Percentiles rank a stretch among this genome's conserved stretches.
phyloP scores from a whole-genome alignment of 2,797 vertebrate genomes.

The Pipistrellus pygmaeus region DNA sequence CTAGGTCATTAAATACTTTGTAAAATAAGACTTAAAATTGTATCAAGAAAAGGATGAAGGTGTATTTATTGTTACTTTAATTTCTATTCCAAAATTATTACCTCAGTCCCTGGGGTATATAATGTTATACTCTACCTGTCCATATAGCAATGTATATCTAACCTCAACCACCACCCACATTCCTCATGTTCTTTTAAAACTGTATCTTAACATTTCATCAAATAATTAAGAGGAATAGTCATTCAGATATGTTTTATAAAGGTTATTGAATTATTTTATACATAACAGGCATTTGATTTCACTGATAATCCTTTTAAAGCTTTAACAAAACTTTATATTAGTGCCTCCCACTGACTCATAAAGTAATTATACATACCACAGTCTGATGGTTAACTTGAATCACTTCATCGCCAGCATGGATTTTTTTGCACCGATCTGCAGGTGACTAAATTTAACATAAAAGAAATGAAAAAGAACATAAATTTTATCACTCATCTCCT shows the following conservation, averaged over 20 bases:
- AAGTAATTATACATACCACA: constrained; percentile 94
- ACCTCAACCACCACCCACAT: constrained; percentile 13
- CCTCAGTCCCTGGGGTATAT: background rate
- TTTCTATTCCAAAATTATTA: constrained; percentile 59
- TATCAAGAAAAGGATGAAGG: constrained; percentile 31
- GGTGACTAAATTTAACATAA: constrained; percentile 94
- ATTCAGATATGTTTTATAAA: constrained; percentile 39
- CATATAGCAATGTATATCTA: constrained; percentile 49
- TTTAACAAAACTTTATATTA: constrained; percentile 67
- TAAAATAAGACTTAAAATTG: constrained; percentile 19
- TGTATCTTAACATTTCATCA: constrained; percentile 45
- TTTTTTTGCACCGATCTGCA: constrained; percentile 99
- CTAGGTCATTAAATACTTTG: constrained; percentile 42
- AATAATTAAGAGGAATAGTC: constrained; percentile 59
- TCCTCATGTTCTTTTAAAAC: constrained; percentile 16
- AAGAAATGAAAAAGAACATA: constrained; percentile 87
- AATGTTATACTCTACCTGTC: background rate
- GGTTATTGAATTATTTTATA: constrained; percentile 51
- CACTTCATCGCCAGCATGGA: constrained; percentile 99
- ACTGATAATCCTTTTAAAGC: constrained; percentile 73
- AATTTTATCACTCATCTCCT: constrained; percentile 84
- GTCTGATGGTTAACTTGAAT: constrained; percentile 99
- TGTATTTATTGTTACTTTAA: constrained; percentile 17
- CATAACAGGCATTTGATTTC: constrained; percentile 76
- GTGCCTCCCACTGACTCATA: constrained; percentile 87